Percentiles rank a stretch among this genome's conserved stretches.
Conservation (phyloP, 1,140 invertebrate species). For the Cotesia glomerata region DNA sequence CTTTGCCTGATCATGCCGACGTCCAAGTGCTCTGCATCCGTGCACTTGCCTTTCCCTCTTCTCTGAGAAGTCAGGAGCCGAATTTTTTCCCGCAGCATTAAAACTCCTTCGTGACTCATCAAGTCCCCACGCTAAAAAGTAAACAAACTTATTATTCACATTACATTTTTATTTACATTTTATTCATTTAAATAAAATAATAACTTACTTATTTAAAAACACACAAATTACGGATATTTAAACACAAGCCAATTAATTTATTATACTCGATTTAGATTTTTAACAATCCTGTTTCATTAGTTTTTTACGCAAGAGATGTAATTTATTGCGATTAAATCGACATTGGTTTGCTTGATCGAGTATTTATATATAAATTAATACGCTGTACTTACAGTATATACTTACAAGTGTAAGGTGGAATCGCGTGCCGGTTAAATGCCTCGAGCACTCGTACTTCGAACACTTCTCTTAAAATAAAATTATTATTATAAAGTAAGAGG, state of each 20-base stretch:
- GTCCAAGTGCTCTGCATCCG: conserved; percentile 20
- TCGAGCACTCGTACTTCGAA: not conserved
- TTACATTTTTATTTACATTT: no score
- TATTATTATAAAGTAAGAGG: not conserved
- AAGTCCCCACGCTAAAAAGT: not conserved
- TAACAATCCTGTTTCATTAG: conserved; percentile 27
- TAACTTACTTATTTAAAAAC: no score
- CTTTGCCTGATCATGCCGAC: not conserved
- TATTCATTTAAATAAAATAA: no score
- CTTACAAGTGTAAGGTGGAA: no score
- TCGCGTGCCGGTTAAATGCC: conserved; percentile 2
- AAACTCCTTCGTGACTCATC: not conserved
- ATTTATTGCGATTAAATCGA: conserved; percentile 37
- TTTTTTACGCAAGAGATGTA: conserved; percentile 32
- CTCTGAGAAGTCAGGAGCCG: not conserved
- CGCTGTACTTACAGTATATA: not conserved
- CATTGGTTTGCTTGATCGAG: not conserved
- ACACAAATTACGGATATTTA: no score
- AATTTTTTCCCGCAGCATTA: not conserved
- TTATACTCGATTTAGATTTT: not conserved
- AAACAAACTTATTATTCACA: no score
- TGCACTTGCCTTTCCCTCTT: conserved; percentile 23
- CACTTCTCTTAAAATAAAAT: not conserved
- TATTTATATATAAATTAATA: conserved; percentile 24
- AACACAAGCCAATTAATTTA: no score